Percentiles rank a stretch among this genome's conserved stretches.
These are phyloP conservation scores for Bambusicola thoracicus DNA, from an alignment of 2,113 vertebrate genomes.

Conservation along the genomic window DNA sequence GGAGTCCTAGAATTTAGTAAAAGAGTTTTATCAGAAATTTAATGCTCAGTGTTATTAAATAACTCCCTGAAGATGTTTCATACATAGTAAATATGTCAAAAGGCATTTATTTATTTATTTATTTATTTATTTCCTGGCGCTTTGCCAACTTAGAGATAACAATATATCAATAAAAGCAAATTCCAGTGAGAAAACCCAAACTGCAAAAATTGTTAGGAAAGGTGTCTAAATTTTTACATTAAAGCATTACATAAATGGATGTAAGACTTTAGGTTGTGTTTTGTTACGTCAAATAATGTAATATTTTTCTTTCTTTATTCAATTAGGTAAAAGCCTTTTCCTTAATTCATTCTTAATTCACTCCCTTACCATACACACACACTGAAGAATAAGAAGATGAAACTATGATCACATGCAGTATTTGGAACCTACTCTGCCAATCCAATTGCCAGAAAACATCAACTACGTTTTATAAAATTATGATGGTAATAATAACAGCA, in stretches of 20 bases:
- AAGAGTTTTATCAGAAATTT: constrained; percentile 35
- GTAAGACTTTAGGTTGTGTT: neutral
- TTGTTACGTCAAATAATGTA: neutral
- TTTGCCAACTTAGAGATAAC: neutral
- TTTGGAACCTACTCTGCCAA: neutral
- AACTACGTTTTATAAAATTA: neutral
- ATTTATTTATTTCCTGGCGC: neutral
- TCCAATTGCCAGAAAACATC: neutral
- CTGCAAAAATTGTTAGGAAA: neutral
- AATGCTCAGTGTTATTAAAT: constrained; percentile 33
- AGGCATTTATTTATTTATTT: constrained; percentile 32
- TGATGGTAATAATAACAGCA: neutral
- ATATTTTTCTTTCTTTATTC: neutral
- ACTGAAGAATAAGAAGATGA: neutral
- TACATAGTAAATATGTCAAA: constrained; percentile 25
- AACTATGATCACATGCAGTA: neutral
- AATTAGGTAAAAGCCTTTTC: neutral
- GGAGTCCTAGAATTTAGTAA: neutral
- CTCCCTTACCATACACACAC: neutral
- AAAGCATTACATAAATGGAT: neutral
- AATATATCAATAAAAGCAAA: neutral
- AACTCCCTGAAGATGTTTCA: neutral
- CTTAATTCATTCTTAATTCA: neutral
- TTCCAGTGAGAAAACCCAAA: neutral
- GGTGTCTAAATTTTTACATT: neutral